phyloP scores from a whole-genome alignment of 2,888 invertebrate species.

The Hermaeophaga mercurialis region DNA sequence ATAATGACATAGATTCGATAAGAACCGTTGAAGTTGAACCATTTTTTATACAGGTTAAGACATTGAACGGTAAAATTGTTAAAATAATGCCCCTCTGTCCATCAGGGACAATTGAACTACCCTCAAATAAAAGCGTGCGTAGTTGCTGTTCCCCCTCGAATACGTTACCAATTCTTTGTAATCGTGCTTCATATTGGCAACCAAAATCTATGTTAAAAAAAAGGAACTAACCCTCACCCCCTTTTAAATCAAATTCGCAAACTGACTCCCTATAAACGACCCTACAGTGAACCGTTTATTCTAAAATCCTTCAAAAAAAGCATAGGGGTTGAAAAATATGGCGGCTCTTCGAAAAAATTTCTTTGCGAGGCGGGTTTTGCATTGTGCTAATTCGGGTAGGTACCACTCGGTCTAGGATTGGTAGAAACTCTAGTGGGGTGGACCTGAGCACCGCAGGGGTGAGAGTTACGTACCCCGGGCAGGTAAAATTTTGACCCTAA shows the following conservation, averaged over 20 bases:
- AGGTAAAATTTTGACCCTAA: slow-evolving; percentile 25
- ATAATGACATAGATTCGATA: no score
- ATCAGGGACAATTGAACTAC: slow-evolving; percentile 8
- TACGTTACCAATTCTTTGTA: slow-evolving; percentile 23
- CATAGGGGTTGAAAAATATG: slow-evolving; percentile 32
- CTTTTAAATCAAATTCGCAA: slow-evolving; percentile 17
- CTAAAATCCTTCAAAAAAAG: slow-evolving; percentile 34
- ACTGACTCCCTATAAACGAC: slow-evolving; percentile 20
- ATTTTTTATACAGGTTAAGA: slow-evolving; percentile 1
- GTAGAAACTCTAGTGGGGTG: slow-evolving; percentile 37
- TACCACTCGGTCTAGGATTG: slow-evolving; percentile 37
- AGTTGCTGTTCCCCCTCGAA: slow-evolving; percentile 16
- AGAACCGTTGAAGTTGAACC: no score
- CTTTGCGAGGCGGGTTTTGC: slow-evolving; percentile 45
- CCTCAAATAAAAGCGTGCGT: neutral
- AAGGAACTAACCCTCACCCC: slow-evolving; percentile 21
- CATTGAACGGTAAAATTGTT: neutral
- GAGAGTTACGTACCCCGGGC: slow-evolving; percentile 20
- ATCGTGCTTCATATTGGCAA: slow-evolving; percentile 11
- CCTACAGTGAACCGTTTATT: slow-evolving; percentile 7
- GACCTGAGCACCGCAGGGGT: slow-evolving; percentile 34
- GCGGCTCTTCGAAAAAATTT: slow-evolving; percentile 36
- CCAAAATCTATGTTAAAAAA: slow-evolving; percentile 8
- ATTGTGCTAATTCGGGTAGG: slow-evolving; percentile 44
- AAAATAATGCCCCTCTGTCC: slow-evolving; percentile 6